Conservation (phyloP, 1,140 invertebrate genomes). For the Calephelis virginiensis region DNA sequence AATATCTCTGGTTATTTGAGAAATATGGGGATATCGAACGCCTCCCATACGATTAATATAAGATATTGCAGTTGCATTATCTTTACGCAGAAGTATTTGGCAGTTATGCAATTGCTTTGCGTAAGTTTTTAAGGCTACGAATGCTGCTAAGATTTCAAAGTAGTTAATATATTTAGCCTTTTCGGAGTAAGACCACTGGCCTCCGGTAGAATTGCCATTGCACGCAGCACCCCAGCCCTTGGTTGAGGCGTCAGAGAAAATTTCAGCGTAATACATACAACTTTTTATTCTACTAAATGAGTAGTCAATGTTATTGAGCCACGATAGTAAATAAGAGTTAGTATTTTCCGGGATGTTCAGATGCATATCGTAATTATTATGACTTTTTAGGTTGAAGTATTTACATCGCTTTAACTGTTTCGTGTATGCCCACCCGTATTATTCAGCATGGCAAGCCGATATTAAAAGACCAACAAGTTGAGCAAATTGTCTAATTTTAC, state of each 20-base stretch:
- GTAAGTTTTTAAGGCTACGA: not conserved
- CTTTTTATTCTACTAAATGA: constrained; percentile 11
- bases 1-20: constrained; percentile 2
- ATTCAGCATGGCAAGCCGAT: constrained; percentile 20
- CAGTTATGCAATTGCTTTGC: not conserved
- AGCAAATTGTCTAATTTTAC: constrained; percentile 21
- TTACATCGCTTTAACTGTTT: constrained; percentile 22
- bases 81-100: not conserved
- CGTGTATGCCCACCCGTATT: constrained; percentile 24
- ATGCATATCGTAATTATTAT: constrained; percentile 16
- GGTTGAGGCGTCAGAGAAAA: constrained; percentile 24
- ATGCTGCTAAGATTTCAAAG: not conserved
- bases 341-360: constrained; percentile 15
- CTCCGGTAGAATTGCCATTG: not conserved
- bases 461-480: constrained; percentile 16
- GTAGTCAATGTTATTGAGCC: not conserved
- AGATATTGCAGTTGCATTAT: not conserved
- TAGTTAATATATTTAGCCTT: constrained; percentile 3
- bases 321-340: constrained; percentile 7
- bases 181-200: constrained; percentile 3
- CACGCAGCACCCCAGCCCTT: constrained; percentile 15
- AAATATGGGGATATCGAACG: not conserved
- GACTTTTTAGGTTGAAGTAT: constrained; percentile 20
- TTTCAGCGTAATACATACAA: constrained; percentile 1
- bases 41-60: constrained; percentile 3